A percentile compares a stretch with the other conserved stretches of the same genome.
Conservation (phyloP, 2,888 invertebrate species). For the Trypoxylon attenuatum region DNA sequence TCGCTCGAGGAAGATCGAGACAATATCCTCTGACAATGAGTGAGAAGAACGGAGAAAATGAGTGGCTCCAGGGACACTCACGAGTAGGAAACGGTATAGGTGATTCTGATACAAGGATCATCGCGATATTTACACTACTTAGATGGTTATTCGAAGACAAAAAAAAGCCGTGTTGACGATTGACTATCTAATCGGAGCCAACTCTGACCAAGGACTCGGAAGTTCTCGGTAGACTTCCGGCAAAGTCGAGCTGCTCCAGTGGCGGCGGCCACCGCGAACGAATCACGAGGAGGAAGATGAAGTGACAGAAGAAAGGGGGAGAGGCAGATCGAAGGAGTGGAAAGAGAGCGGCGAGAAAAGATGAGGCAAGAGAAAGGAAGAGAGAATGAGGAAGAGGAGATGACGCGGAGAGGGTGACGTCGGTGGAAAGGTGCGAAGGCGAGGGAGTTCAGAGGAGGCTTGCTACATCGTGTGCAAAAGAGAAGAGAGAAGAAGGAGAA, state of each 20-base stretch:
- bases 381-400: constrained; percentile 45
- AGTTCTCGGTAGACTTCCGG: constrained; percentile 20
- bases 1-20: neutral
- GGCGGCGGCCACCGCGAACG: no score
- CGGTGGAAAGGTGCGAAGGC: constrained; percentile 54
- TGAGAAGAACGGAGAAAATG: neutral
- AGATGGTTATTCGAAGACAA: no score
- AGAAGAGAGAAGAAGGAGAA: constrained; percentile 9
- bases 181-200: constrained; percentile 26
- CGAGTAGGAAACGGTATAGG: no score
- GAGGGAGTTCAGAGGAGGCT: constrained; percentile 48
- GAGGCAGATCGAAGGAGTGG: constrained; percentile 8
- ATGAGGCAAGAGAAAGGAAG: constrained; percentile 24
- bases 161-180: neutral
- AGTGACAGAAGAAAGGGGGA: constrained; percentile 17
- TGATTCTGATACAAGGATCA: neutral
- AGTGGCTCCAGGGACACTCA: neutral
- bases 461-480: constrained; percentile 15
- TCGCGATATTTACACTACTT: neutral
- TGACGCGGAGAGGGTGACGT: constrained; percentile 49
- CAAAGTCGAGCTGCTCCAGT: constrained; percentile 48
- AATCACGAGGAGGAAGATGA: neutral
- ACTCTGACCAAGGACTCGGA: constrained; percentile 46
- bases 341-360: constrained; percentile 13
- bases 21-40: neutral